Evolutionary conservation across 2,888 invertebrate species (phyloP), one percentile per base, ranked within the genome.

Genomic region (Microchrysa polita): DNA sequence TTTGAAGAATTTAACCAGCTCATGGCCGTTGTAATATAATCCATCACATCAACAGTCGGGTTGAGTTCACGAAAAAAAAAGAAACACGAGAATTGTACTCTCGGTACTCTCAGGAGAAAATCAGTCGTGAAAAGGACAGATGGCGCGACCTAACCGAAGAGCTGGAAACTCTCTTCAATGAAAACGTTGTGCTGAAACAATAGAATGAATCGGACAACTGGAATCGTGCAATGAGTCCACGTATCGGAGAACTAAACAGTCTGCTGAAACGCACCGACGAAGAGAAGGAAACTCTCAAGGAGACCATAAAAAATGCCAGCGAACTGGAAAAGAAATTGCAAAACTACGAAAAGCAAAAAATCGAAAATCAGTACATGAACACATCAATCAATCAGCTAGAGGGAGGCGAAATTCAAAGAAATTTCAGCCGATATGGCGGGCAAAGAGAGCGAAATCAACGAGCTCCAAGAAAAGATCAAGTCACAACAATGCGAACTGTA

Each of bases 211-310:
- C 78, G 79, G 80, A 12, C 75, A 76, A 1, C 69, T 82, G 0
- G 81, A 78, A 60, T 78, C 69, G 67, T 77, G 76, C 57, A 78
- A 80, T 72, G 75, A 79, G 72, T 67, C 77, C 79, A 18, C 77
- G 79, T 14, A 71, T 79, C 5, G 78, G 79, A 9, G 81, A 81
- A 63, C 74, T 82, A 2, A 79, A 80, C 76, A 74, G 73, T 18
- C 72, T 76, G 1, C 44, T 79, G 10, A 74, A 79, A 77, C 74
- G 84, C 85, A 77, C 86, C 77, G 81, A 87, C 20, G 80, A 84
- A 78, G 82, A 86, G 63, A 82, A 87, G 76, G 86, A 87, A 81
- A 82, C 85, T 74, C 83, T 82, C 77, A 84, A 86, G 67, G 81
- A 85, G 85, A 86, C 77, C 73, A 78, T 77, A 74, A 75, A 79